Evolutionary conservation across 2,888 invertebrate species (phyloP).

Genomic region (Drosophila lacicola): DNA sequence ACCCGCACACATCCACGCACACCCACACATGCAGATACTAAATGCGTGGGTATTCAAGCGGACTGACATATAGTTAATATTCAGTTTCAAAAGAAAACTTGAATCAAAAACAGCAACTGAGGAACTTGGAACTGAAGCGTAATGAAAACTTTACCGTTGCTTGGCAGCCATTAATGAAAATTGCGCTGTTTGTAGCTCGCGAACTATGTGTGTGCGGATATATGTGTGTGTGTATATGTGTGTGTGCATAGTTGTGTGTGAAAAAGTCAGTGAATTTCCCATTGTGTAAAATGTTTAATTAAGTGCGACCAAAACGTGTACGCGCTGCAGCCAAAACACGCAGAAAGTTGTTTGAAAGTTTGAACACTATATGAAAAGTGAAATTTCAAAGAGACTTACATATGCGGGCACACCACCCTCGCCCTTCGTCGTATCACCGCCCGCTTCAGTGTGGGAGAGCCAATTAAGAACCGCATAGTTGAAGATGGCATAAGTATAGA

Average conservation of each 20-base stretch:
- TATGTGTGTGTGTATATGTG: neutral
- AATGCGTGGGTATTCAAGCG: neutral
- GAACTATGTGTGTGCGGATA: neutral
- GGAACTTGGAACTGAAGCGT: constrained; percentile 6
- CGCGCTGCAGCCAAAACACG: neutral
- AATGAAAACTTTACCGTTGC: constrained; percentile 42
- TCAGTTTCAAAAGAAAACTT: constrained; percentile 9
- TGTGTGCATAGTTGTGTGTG: neutral
- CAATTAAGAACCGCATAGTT: constrained; percentile 97
- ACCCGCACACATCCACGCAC: neutral
- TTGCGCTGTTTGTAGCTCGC: constrained; percentile 9
- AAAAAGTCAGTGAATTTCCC: constrained; percentile 31
- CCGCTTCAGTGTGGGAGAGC: constrained; percentile 96
- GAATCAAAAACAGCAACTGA: constrained; percentile 2
- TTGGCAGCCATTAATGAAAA: constrained; percentile 46
- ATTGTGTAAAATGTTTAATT: constrained; percentile 57
- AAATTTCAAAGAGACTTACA: constrained; percentile 86
- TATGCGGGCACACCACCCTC: constrained; percentile 95
- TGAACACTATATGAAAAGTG: neutral
- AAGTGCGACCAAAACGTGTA: constrained; percentile 39
- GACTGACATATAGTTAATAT: constrained; percentile 5
- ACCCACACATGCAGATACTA: neutral
- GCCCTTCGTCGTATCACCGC: constrained; percentile 94
- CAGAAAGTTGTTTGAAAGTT: constrained; percentile 2
- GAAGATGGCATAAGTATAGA: constrained; percentile 96